Evolutionary conservation across 1,140 invertebrate species (phyloP), one percentile per base, ranked within the genome.

Genomic region (Trachelipus rathkii): DNA sequence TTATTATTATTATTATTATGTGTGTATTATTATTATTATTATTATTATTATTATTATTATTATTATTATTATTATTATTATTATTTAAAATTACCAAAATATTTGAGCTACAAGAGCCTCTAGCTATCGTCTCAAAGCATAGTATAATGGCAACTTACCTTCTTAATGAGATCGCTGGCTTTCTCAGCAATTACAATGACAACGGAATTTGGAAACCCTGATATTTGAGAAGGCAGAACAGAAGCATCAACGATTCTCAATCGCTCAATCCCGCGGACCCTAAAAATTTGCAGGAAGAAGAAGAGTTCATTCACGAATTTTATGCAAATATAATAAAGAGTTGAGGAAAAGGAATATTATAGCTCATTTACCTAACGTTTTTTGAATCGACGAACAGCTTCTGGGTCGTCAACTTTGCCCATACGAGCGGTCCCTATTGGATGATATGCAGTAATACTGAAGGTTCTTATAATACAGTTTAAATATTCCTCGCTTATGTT

Each of bases 161-260:
- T 74, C n/a, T n/a, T n/a, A 72, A 91, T 88, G 60, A 91, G 82
- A 72, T 91, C 87, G 0, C 88, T 88, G 0, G 90, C 89, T 73
- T 86, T 87, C 81, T 91, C 88, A 0, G 91, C 91, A 81, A 92
- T 87, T 7, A 88, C 89, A 0, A 90, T 84, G 8, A 92, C 84
- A 0, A 89, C 87, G 0, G 90, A 90, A 83, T 92, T 91, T 0
- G 91, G 91, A 75, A 88, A 89, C 9, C 90, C 88, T 0, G 90
- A 90, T 44, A 91, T 84, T 0, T 90, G 89, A 0, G 88, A 85
- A 0, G 92, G 92, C 45, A 93, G 81, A 10, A 92, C 85, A 82
- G 91, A 92, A 11, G 90, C 89, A 81, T 93, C 92, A 46, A 90
- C 87, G 76, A 93, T 86, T 45, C 91, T 85, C 4, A 93, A 81